Base-by-base conservation (phyloP, 2,113 vertebrate genomes). In the Antechinus flavipes region DNA sequence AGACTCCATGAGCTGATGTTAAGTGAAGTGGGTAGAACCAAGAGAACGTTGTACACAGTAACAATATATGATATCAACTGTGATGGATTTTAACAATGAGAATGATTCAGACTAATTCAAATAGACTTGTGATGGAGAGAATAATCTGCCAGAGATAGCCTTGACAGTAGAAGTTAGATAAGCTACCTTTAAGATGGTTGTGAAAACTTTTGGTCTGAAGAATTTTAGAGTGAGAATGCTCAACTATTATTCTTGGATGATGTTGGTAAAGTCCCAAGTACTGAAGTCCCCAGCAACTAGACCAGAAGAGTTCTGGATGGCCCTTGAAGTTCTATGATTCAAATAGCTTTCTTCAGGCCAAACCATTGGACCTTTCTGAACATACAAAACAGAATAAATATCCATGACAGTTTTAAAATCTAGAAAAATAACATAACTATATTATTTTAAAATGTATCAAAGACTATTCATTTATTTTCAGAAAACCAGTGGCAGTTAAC, bases 131-230 rank as follows among this genome's bases (percentile, higher is more conserved):
- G 50, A 52, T 10, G 50, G 10, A 52, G 50, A 52, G 50, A 52
- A 9, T 52, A 9, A 52, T 52, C 50, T 52, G 50, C 9, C 9
- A 68, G 61, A 68, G 61, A 35, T 68, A 16, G 61, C 61, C 52
- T 52, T 91, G 27, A 68, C 26, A 89, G 47, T 27, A 89, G 46
- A 3, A 68, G 52, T 52, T 91, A 68, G 42, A 89, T 49, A 90
- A 91, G 47, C 46, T 52, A 27, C 25, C 47, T 42, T 42, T 8
- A 49, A 89, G 76, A 93, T 93, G 90, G 3, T 1, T 56, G 2
- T 90, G 94, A 92, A 68, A 47, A 55, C 56, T 89, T 91, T 91
- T 92, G 91, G 84, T 19, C 42, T 35, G n/a, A 93, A 95, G 49
- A 46, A 91, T 30, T 91, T 94, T 22, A 56, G 22, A 50, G 26